These are phyloP conservation scores for Anthonomus grandis DNA, from an alignment of 1,140 invertebrate species.

Conservation along the genomic window DNA sequence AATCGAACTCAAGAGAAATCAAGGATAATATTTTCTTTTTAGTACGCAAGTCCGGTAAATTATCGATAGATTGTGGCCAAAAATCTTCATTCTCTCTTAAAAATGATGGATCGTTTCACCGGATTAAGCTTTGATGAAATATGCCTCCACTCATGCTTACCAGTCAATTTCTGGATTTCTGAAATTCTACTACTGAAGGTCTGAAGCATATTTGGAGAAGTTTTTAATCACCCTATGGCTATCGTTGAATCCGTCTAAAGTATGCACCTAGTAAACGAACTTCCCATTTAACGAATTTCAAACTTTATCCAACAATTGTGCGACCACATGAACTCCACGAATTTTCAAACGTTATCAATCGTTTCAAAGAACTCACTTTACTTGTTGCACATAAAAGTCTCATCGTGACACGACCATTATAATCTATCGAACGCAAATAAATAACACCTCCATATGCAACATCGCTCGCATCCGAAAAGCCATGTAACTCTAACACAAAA, in stretches of 20 bases:
- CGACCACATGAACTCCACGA: not conserved
- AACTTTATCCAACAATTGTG: not conserved
- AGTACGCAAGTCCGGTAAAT: too few relatives aligned
- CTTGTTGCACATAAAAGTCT: slow-evolving; percentile 4
- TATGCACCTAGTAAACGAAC: not conserved
- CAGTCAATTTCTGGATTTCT: slow-evolving; percentile 16
- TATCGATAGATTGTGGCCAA: not conserved
- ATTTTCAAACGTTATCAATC: slow-evolving; percentile 1
- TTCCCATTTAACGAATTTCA: not conserved
- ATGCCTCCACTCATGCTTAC: too few relatives aligned
- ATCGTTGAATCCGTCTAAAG: slow-evolving; percentile 11
- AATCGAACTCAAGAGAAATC: not conserved
- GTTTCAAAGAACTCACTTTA: slow-evolving; percentile 7
- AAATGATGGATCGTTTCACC: not conserved
- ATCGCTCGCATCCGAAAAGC: slow-evolving; percentile 39
- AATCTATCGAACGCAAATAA: too few relatives aligned
- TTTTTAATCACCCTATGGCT: too few relatives aligned
- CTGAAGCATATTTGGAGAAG: too few relatives aligned
- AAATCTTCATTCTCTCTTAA: not conserved
- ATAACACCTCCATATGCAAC: slow-evolving; percentile 42
- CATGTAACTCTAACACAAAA: too few relatives aligned
- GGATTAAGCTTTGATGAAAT: slow-evolving; percentile 17
- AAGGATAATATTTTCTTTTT: too few relatives aligned
- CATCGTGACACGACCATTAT: not conserved
- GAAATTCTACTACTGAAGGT: slow-evolving; percentile 14